Percentiles rank a stretch among this genome's conserved stretches.
phyloP scores from a whole-genome alignment of 2,888 invertebrate genomes.

The Drosophila ezoana region DNA sequence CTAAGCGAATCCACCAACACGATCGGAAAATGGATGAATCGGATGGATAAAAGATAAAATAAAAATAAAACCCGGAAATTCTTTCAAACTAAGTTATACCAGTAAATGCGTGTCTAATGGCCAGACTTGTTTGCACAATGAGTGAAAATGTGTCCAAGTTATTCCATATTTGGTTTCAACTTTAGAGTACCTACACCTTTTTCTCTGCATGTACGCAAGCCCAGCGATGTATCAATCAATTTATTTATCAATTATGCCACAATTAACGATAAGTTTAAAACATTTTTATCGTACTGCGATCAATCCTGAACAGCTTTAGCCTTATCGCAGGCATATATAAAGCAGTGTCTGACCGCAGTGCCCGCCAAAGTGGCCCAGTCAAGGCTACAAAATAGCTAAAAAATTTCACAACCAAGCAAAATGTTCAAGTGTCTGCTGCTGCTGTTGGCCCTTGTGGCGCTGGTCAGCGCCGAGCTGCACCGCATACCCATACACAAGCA shows the following conservation, averaged over 20 bases:
- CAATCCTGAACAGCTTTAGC: slow-evolving; percentile 28
- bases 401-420: slow-evolving; percentile 3
- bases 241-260: slow-evolving; percentile 36
- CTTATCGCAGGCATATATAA: slow-evolving; percentile 40
- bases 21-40: too few species aligned
- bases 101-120: too few species aligned
- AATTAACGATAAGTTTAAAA: slow-evolving; percentile 45
- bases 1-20: too few species aligned
- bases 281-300: slow-evolving; percentile 50
- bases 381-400: slow-evolving; percentile 25
- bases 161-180: too few species aligned
- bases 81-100: too few species aligned
- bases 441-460: slow-evolving; percentile 57
- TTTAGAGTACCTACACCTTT: neutral
- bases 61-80: too few species aligned
- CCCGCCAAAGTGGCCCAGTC: slow-evolving; percentile 41
- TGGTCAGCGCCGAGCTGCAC: slow-evolving; percentile 68
- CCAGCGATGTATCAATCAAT: slow-evolving; percentile 14
- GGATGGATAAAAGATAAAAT: too few species aligned
- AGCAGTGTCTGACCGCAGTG: neutral
- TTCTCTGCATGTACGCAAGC: neutral
- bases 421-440: slow-evolving; percentile 69
- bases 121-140: too few species aligned
- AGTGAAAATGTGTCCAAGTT: too few species aligned
- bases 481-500: slow-evolving; percentile 68